phyloP scores from a whole-genome alignment of 92 coral and sea anemone species.

The Parazoanthus darwini region DNA sequence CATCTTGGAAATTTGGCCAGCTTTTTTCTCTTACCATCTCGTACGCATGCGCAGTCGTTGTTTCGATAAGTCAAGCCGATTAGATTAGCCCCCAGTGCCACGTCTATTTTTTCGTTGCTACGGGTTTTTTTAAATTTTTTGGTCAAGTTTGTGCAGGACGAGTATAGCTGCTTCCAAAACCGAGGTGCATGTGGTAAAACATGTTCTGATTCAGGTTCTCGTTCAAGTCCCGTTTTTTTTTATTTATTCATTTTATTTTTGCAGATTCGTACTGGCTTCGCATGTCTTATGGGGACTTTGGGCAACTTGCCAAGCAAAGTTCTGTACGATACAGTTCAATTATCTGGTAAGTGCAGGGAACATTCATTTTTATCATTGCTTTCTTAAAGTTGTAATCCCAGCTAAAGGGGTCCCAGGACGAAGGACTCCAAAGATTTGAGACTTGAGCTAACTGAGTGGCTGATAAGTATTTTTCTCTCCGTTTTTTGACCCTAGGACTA shows the following conservation, averaged over 20 bases:
- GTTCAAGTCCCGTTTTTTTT: not conserved
- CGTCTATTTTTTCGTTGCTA: too few relatives aligned
- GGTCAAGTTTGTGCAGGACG: too few relatives aligned
- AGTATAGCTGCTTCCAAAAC: too few relatives aligned
- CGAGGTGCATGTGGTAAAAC: too few relatives aligned
- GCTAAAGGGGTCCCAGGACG: not conserved
- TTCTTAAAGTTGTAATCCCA: too few relatives aligned
- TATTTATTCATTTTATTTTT: not conserved
- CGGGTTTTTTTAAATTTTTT: too few relatives aligned
- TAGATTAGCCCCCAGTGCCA: too few relatives aligned
- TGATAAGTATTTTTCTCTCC: not conserved
- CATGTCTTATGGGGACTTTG: constrained; percentile 84
- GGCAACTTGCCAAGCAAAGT: constrained; percentile 71
- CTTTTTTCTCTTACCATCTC: too few relatives aligned
- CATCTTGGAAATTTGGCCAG: too few relatives aligned
- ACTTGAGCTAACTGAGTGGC: not conserved
- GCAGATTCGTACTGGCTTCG: constrained; percentile 76
- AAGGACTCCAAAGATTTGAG: not conserved
- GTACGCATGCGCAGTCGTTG: too few relatives aligned
- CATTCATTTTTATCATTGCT: too few relatives aligned
- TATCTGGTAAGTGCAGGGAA: constrained; percentile 65
- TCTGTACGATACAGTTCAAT: constrained; percentile 65
- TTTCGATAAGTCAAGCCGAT: too few relatives aligned
- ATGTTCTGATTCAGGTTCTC: not conserved
- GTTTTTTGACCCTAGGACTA: constrained; percentile 56